Conservation (phyloP, 2,797 vertebrate genomes). For the Enteromius fasciolatus region DNA sequence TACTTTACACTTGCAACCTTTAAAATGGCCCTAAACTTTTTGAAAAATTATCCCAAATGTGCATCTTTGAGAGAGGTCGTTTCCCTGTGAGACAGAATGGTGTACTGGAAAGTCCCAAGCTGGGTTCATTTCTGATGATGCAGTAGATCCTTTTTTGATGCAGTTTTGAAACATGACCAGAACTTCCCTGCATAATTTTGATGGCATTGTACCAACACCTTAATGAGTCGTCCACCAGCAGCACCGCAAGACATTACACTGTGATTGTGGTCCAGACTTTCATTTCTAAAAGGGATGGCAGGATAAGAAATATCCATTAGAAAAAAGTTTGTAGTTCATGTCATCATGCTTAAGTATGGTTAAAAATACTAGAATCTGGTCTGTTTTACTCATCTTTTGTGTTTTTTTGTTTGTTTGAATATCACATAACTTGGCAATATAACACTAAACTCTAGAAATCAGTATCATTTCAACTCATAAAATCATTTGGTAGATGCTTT, state of each 20-base stretch:
- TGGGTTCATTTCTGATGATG: slow-evolving; percentile 16
- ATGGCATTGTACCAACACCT: neutral
- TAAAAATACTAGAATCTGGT: no score
- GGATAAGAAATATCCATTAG: neutral
- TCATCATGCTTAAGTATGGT: neutral
- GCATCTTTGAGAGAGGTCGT: neutral
- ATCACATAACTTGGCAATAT: neutral
- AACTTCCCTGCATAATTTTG: neutral
- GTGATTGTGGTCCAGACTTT: neutral
- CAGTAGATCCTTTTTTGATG: slow-evolving; percentile 3
- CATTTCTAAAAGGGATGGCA: neutral
- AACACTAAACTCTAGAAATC: neutral
- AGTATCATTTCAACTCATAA: neutral
- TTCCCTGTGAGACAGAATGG: neutral
- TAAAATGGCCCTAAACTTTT: neutral
- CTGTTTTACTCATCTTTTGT: neutral
- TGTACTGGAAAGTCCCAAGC: neutral
- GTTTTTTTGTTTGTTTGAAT: neutral
- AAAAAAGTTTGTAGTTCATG: neutral
- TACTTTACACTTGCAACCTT: neutral
- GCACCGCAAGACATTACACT: neutral
- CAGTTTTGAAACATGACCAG: neutral
- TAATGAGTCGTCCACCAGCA: neutral
- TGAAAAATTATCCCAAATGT: neutral
- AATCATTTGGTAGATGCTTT: neutral